phyloP scores from a whole-genome alignment of 2,113 vertebrate species.

The Dicrurus megarhynchus region DNA sequence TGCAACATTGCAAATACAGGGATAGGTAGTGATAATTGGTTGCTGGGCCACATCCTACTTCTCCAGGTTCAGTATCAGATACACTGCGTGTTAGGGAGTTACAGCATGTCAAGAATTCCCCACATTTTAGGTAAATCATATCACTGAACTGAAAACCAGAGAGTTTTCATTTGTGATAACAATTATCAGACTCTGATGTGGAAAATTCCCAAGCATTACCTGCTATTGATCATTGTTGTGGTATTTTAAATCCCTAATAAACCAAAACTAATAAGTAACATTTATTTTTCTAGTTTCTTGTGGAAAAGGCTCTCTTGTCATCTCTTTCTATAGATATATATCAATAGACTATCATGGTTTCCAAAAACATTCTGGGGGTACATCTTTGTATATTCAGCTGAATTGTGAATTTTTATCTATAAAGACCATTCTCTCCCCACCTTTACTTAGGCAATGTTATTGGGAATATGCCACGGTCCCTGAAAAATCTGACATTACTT shows the following conservation, averaged over 20 bases:
- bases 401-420: neutral
- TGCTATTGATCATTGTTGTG: neutral
- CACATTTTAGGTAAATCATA: neutral
- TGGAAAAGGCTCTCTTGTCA: neutral
- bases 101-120: neutral
- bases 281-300: neutral
- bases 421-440: fast-evolving
- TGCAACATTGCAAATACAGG: neutral
- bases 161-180: neutral
- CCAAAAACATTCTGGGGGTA: neutral
- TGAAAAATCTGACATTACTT: neutral
- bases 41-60: neutral
- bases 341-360: neutral
- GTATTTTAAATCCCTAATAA: neutral
- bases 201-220: neutral
- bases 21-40: neutral
- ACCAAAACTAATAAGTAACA: neutral
- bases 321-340: neutral
- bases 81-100: neutral
- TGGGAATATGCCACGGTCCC: neutral
- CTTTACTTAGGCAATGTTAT: neutral
- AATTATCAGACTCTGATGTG: neutral
- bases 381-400: neutral
- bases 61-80: neutral
- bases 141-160: neutral